Evolutionary conservation across 1,140 invertebrate genomes (phyloP).

Genomic region (Aradophagus sp.): DNA sequence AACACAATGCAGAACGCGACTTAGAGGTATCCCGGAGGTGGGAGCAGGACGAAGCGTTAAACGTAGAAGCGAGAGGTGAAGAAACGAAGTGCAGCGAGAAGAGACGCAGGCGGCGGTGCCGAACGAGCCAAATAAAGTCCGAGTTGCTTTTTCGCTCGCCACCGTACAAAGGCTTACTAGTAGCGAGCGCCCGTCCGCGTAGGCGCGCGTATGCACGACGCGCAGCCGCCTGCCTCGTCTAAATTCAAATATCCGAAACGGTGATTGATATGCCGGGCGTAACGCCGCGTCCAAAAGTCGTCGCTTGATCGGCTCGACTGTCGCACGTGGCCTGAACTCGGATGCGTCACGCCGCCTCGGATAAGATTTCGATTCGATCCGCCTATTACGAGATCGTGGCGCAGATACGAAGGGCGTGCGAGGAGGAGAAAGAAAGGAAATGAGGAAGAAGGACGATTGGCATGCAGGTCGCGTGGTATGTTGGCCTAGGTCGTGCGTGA

Average conservation of each 20-base stretch:
- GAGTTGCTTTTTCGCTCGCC: conserved; percentile 49
- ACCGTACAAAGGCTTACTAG: conserved; percentile 52
- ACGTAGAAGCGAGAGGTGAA: conserved; percentile 47
- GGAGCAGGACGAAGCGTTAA: conserved; percentile 44
- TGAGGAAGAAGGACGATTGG: conserved; percentile 67
- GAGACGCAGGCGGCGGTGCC: conserved; percentile 48
- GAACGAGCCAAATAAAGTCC: conserved; percentile 58
- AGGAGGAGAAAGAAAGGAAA: conserved; percentile 61
- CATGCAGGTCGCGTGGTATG: conserved; percentile 74
- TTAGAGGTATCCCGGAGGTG: conserved; percentile 36
- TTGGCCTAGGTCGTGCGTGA: conserved; percentile 74
- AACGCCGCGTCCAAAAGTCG: conserved; percentile 30
- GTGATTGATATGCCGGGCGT: conserved; percentile 52
- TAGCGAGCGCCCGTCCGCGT: conserved; percentile 49
- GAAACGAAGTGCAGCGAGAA: conserved; percentile 55
- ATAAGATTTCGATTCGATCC: conserved; percentile 54
- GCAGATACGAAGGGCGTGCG: conserved; percentile 57
- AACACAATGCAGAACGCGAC: conserved; percentile 43
- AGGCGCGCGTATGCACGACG: conserved; percentile 49
- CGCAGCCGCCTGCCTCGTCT: conserved; percentile 45
- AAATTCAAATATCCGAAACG: conserved; percentile 54
- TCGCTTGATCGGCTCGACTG: conserved; percentile 30
- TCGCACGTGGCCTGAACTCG: conserved; percentile 48
- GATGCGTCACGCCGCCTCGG: conserved; percentile 44
- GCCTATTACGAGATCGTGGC: conserved; percentile 54